Percentiles rank a stretch among this genome's conserved stretches.
These are phyloP conservation scores for Meteorus sp. DNA, from an alignment of 1,140 invertebrate genomes.

Conservation along the genomic window DNA sequence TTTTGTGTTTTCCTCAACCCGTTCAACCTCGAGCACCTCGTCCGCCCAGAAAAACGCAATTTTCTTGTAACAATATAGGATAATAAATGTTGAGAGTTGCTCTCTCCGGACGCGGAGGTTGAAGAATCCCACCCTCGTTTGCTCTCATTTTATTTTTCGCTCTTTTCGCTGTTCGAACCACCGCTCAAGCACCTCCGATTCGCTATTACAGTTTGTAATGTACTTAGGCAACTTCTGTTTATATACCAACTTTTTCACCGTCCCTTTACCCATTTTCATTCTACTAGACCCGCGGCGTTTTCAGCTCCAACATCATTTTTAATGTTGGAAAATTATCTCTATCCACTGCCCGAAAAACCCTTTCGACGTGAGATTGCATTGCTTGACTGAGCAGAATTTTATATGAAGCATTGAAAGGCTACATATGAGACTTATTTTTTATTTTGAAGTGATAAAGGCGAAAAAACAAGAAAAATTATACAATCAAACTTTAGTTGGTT, in stretches of 20 bases:
- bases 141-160: background rate
- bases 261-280: conserved; percentile 38
- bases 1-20: no score
- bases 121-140: conserved; percentile 28
- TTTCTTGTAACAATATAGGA: conserved; percentile 58
- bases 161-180: conserved; percentile 31
- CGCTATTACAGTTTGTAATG: conserved; percentile 59
- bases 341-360: conserved; percentile 25
- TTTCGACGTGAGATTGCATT: background rate
- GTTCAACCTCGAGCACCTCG: conserved; percentile 25
- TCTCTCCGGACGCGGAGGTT: conserved; percentile 32
- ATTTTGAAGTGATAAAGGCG: no score
- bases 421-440: no score
- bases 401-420: no score
- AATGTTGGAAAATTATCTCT: conserved; percentile 55
- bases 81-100: conserved; percentile 51
- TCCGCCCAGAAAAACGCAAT: conserved; percentile 55
- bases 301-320: conserved; percentile 53
- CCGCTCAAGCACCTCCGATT: conserved; percentile 47
- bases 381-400: background rate
- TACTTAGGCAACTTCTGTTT: conserved; percentile 61
- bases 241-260: conserved; percentile 55
- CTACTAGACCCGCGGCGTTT: conserved; percentile 48
- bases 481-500: conserved; percentile 7
- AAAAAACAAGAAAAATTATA: no score